phyloP scores from a whole-genome alignment of 1,140 invertebrate genomes.

The Planococcus citri region DNA sequence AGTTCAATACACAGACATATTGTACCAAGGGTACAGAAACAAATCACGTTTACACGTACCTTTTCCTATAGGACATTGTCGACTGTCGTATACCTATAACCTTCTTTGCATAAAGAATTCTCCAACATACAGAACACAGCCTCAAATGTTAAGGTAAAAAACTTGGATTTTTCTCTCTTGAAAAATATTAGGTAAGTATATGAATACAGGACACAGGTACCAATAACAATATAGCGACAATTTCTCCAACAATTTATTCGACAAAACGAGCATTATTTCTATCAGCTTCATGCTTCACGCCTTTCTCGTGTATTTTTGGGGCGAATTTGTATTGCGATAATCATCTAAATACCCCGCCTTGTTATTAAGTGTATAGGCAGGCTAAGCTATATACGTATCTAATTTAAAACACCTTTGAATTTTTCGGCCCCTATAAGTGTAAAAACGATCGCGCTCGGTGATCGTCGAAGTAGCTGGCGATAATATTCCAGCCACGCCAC shows the following conservation, averaged over 20 bases:
- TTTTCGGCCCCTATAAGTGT: background rate
- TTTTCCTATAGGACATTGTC: background rate
- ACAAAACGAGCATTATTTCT: background rate
- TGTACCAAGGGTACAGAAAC: background rate
- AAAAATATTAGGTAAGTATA: too few relatives aligned
- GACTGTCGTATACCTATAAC: too few relatives aligned
- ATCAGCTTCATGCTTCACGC: background rate
- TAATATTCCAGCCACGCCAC: background rate
- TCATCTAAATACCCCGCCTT: background rate
- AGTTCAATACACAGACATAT: background rate
- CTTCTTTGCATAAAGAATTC: background rate
- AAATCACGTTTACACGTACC: constrained; percentile 5
- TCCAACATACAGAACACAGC: too few relatives aligned
- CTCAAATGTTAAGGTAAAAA: too few relatives aligned
- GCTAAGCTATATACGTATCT: background rate
- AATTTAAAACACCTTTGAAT: background rate
- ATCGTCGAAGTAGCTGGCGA: background rate
- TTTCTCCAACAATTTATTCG: background rate
- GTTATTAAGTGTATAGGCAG: background rate
- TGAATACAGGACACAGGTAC: background rate
- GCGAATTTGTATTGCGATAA: background rate
- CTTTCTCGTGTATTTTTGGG: background rate
- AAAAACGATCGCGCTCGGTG: background rate
- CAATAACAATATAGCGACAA: background rate
- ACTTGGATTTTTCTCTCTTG: too few relatives aligned